Evolutionary conservation across 2,113 vertebrate species (phyloP).

Genomic region (Cnemophilus loriae): DNA sequence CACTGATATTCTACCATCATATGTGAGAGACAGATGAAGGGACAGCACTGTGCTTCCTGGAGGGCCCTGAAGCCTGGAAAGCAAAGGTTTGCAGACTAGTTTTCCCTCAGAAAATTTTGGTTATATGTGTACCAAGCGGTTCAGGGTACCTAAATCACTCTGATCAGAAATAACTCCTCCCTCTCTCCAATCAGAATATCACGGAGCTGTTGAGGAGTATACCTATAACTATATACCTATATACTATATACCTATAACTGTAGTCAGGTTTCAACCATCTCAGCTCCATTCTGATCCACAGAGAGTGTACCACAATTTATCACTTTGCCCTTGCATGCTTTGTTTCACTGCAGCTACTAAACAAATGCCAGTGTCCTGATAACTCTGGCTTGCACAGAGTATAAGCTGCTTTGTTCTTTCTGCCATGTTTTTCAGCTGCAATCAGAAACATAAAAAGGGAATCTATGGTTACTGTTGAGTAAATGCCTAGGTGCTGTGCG

Average conservation of each 20-base stretch:
- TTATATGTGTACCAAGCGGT: neutral
- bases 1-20: neutral
- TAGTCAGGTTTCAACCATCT: neutral
- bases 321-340: neutral
- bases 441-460: neutral
- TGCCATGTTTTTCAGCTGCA: neutral
- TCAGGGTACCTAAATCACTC: neutral
- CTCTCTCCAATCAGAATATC: neutral
- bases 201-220: neutral
- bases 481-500: neutral
- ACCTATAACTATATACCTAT: too few species aligned
- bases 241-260: too few species aligned
- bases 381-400: neutral
- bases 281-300: neutral
- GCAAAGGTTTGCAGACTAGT: neutral
- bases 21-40: neutral
- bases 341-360: neutral
- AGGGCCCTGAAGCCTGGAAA: neutral
- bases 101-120: neutral
- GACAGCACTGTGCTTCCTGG: neutral
- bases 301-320: neutral
- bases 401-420: neutral
- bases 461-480: neutral
- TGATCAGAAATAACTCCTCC: neutral
- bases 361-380: neutral